A percentile compares a stretch with the other conserved stretches of the same genome.
Conservation (phyloP, 2,797 vertebrate species). For the Acrocephalus scirpaceus region DNA sequence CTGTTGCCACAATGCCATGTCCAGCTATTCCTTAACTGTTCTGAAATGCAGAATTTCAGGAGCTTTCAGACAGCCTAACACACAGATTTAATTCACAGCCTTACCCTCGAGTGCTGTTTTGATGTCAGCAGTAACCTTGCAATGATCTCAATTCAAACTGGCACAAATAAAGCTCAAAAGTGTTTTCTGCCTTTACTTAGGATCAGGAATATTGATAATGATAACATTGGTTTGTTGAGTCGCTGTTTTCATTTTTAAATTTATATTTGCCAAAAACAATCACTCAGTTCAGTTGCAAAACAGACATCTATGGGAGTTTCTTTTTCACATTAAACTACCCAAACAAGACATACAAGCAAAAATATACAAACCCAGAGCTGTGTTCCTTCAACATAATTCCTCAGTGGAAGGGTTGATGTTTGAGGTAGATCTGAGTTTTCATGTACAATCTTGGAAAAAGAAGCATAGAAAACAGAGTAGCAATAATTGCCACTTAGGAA, state of each 20-base stretch:
- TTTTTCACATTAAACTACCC: neutral
- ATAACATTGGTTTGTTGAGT: neutral
- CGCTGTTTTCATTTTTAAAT: neutral
- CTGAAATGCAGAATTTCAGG: neutral
- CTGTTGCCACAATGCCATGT: fast-evolving
- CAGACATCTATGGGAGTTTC: neutral
- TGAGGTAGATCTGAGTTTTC: neutral
- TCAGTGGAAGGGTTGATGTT: neutral
- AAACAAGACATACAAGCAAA: neutral
- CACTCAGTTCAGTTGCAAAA: neutral
- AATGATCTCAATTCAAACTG: neutral
- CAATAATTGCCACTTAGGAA: neutral
- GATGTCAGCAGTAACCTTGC: neutral
- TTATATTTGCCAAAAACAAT: neutral
- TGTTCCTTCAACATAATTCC: neutral
- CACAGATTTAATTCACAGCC: neutral
- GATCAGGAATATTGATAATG: neutral
- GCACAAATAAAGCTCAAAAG: neutral
- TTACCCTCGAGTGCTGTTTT: neutral
- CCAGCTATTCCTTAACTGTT: neutral
- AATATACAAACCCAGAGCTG: neutral
- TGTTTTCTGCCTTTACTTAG: neutral
- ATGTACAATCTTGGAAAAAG: neutral
- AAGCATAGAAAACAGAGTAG: neutral
- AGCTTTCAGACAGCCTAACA: neutral